A percentile compares a stretch with the other conserved stretches of the same genome.
Conservation (phyloP, 2,797 vertebrate genomes). For the Euthynnus affinis region DNA sequence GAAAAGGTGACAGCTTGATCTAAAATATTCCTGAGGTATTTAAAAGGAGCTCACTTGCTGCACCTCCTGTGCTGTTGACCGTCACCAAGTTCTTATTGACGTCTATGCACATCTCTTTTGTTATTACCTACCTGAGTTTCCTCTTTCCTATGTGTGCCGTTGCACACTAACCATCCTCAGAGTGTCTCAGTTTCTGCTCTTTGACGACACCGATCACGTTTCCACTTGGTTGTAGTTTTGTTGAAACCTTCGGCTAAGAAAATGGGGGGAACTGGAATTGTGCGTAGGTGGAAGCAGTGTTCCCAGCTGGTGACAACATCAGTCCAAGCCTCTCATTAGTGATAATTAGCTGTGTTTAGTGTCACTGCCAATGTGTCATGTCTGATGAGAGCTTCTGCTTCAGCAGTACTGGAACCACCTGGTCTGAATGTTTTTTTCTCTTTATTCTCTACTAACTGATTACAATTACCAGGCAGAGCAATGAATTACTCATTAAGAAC, state of each 20-base stretch:
- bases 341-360: conserved; percentile 83
- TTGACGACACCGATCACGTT: conserved; percentile 3
- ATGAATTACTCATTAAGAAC: conserved; percentile 66
- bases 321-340: conserved; percentile 80
- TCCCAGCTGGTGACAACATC: conserved; percentile 80
- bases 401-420: conserved; percentile 72
- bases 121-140: conserved; percentile 33
- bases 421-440: conserved; percentile 46
- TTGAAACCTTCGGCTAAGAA: conserved; percentile 46
- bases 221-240: conserved; percentile 33
- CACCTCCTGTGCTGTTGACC: too few species aligned
- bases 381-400: conserved; percentile 75
- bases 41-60: too few species aligned
- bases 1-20: too few species aligned
- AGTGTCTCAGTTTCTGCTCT: not conserved
- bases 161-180: conserved; percentile 6
- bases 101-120: too few species aligned
- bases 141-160: conserved; percentile 13
- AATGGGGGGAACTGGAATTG: conserved; percentile 42
- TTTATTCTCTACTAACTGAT: conserved; percentile 66
- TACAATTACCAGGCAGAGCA: conserved; percentile 64
- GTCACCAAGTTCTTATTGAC: too few species aligned
- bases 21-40: too few species aligned
- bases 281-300: conserved; percentile 55
- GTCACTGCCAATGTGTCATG: conserved; percentile 78